Base-by-base conservation (phyloP, 2,797 vertebrate species). In the Ataeniobius toweri region DNA sequence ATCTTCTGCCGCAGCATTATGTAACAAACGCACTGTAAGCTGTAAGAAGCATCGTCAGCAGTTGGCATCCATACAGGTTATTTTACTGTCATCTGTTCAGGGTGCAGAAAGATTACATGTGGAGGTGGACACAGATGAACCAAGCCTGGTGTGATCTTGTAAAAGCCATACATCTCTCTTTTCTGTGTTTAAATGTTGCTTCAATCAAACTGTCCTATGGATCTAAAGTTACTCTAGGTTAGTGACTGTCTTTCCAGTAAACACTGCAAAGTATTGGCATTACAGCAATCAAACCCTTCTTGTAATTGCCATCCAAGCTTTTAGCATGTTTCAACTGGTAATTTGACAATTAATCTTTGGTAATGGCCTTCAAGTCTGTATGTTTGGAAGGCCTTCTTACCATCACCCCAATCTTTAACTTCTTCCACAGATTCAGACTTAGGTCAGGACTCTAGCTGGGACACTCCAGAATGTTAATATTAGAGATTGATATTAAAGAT, bases 1-100 rank as follows among this genome's bases (percentile, higher is more conserved):
- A 70, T 76, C 69, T 68, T 74, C 73, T 51, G 59, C 59, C 14
- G 20, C 1, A 53, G 75, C 6, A 74, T 90, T 89, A 86, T 71
- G 79, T 80, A 89, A 90, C 83, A 41, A 7, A 76, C 0, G 8
- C 67, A n/a, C 65, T 55, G 69, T 39, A 24, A 41, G 36, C 9
- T 67, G 3, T 18, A 39, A 36, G 73, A 74, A 73, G 76, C 73
- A 9, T 12, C 12, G 75, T 84, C 83, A 80, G 75, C 74, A 6
- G 59, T 69, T 20, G 41, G 73, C 41, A 58, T 75, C 68, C 28
- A 28, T 18, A 2, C 73, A 53, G 63, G 63, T 80, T 67, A 22
- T 39, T 22, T 73, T 24, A 3, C 56, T 50, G 80, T 75, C 81
- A 24, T 84, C 74, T 76, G 69, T 36, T 77, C 36, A 12, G 36